Evolutionary conservation across 1,140 invertebrate genomes (phyloP), one percentile per base, ranked within the genome.

Genomic region (Caenorhabditis brenneri): DNA sequence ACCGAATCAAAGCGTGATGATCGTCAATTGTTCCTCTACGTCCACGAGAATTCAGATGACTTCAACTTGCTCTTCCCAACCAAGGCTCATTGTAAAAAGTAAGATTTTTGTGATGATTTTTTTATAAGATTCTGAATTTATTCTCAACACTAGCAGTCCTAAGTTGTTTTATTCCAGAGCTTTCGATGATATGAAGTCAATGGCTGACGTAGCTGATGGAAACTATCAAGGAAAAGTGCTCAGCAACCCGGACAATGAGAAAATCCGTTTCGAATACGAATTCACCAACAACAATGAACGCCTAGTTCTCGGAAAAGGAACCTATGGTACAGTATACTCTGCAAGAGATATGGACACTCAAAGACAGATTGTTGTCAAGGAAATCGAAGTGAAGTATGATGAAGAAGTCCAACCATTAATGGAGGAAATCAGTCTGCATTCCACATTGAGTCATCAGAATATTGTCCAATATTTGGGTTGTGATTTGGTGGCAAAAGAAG

Each of bases 41-140:
- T 99, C 29, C 95, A 97, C 91, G 95, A 98, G 90, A 98, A 98
- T 81, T 98, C 96, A 9, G 96, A 98, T 91, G 97, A 98, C 92
- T 99, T 99, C 92, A 97, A 99, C 93, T 97, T 99, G 92, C 98
- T 95, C 91, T 95, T 99, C 86, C 96, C 97, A 15, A 98, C 96
- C 0, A 93, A 94, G 65, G 87, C 93, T 58, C 95, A 95, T 91
- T 93, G 96, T 84, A 94, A 95, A 91, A 93, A 87, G 79, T 86
- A 80, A 51, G 27, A 36, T 19, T 51, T 33, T 51, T 2, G 16
- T 1, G 6, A 42, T 81, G 48, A n/a, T n/a, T n/a, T n/a, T n/a
- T n/a, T n/a, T n/a, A n/a, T n/a, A n/a, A n/a, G 83, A 55, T 55
- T 55, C 1, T n/a, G 22, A 2, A 27, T 55, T 27, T 27, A n/a